Percentiles rank a stretch among this genome's conserved stretches.
Evolutionary conservation across 1,140 invertebrate species (phyloP).

Genomic region (Muscidifurax raptorellus): DNA sequence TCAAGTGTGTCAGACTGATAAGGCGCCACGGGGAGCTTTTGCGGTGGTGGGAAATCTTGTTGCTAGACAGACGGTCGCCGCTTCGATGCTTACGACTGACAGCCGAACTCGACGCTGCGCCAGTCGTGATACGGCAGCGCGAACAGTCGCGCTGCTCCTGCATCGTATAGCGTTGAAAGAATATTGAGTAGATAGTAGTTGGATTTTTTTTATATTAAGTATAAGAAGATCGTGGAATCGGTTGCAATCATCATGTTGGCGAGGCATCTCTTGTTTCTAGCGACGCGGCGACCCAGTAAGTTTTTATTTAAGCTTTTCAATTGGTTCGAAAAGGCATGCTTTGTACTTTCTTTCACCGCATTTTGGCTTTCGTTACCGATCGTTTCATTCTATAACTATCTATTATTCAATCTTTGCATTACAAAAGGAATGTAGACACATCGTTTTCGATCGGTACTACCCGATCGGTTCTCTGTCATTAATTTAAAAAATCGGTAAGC

Average conservation of each 20-base stretch:
- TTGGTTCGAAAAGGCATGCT: not conserved
- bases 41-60: slow-evolving; percentile 59
- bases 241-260: slow-evolving; percentile 64
- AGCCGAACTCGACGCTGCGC: slow-evolving; percentile 10
- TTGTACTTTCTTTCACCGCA: no score
- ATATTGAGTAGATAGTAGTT: not conserved
- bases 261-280: slow-evolving; percentile 70
- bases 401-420: no score
- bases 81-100: slow-evolving; percentile 18
- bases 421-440: no score
- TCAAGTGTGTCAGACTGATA: slow-evolving; percentile 38
- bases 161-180: not conserved
- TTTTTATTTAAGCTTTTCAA: slow-evolving; percentile 40
- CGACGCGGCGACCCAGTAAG: slow-evolving; percentile 71
- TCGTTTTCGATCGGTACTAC: no score
- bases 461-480: no score
- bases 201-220: not conserved
- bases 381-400: no score
- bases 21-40: slow-evolving; percentile 5
- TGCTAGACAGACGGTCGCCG: slow-evolving; percentile 70
- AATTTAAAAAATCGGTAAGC: no score
- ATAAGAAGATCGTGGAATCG: not conserved
- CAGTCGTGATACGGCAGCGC: slow-evolving; percentile 5
- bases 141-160: not conserved
- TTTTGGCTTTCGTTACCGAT: no score